Base-by-base conservation (phyloP, 2,888 invertebrate genomes). In the Agonopterix heracliana region DNA sequence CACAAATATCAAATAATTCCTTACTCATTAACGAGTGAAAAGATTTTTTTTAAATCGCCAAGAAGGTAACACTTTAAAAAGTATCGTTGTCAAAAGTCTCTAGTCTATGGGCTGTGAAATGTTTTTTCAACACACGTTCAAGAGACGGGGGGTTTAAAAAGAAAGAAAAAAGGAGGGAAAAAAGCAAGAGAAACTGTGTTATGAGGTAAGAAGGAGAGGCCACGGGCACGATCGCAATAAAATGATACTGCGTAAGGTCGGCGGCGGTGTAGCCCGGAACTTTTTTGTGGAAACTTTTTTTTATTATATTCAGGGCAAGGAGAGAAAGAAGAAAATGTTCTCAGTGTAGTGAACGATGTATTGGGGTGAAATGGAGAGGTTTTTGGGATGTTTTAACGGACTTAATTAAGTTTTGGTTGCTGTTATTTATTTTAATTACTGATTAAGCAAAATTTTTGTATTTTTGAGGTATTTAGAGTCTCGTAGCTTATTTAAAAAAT, bases 191-290 rank as follows among this genome's bases (percentile, higher is more conserved):
- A 84, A 86, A 86, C 81, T 87, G 85, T 87, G 87, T 86, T 85
- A 87, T 79, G 81, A 81, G 87, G 87, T 85, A 86, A 87, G 84
- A 76, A 80, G 70, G 71, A 75, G 73, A 77, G 81, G 81, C 79
- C 83, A 81, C 71, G 81, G 79, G 76, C 81, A 77, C 80, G 78
- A 69, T 74, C 67, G 79, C 76, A 86, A 83, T 81, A 85, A 85
- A 85, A 84, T 79, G 81, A 84, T 71, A 74, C 74, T 77, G 80
- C 78, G 82, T 82, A 78, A 79, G 82, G 78, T 78, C 81, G 82
- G 64, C 66, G 63, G 59, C 58, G 57, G 53, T 52, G 66, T 64
- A 71, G 71, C 69, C 72, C 68, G 68, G 62, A 71, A 76, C 68
- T 75, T 76, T 73, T 26, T 26, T 26, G 26, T 7, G 5, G 63